phyloP scores from a whole-genome alignment of 1,140 invertebrate species.

The Drosophila rufa region DNA sequence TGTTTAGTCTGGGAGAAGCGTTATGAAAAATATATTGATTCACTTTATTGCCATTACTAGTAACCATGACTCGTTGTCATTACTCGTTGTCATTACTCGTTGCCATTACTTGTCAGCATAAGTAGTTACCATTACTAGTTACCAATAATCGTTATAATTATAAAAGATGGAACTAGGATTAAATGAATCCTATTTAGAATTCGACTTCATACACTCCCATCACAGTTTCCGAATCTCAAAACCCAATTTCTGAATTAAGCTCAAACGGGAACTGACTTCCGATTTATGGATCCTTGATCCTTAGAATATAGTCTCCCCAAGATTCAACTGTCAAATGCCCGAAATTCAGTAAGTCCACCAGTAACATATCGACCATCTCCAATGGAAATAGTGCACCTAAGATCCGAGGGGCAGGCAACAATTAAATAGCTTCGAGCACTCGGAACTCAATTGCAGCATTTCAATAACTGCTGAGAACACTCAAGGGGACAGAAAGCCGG shows the following conservation, averaged over 20 bases:
- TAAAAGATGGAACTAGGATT: too few relatives aligned
- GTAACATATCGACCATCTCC: slow-evolving; percentile 6
- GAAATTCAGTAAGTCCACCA: too few relatives aligned
- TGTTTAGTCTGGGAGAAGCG: too few relatives aligned
- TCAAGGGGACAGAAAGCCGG: slow-evolving; percentile 41
- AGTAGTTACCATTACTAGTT: too few relatives aligned
- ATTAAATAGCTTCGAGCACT: slow-evolving; percentile 78
- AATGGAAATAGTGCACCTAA: not conserved
- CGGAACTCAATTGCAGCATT: slow-evolving; percentile 75
- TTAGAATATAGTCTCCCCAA: not conserved
- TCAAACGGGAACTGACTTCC: not conserved
- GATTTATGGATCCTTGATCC: not conserved
- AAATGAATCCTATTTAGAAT: too few relatives aligned
- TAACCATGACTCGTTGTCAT: not conserved
- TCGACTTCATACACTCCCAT: too few relatives aligned
- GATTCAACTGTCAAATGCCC: not conserved
- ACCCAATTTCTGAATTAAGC: too few relatives aligned
- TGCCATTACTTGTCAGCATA: not conserved
- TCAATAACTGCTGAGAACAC: slow-evolving; percentile 77
- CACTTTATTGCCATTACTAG: too few relatives aligned
- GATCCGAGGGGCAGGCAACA: slow-evolving; percentile 34
- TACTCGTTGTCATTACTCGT: not conserved
- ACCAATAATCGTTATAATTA: too few relatives aligned
- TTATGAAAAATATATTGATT: too few relatives aligned
- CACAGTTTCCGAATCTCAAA: too few relatives aligned